A percentile compares a stretch with the other conserved stretches of the same genome.
These are phyloP conservation scores for Platypus cylindrus DNA, from an alignment of 2,888 invertebrate species.

Conservation along the genomic window DNA sequence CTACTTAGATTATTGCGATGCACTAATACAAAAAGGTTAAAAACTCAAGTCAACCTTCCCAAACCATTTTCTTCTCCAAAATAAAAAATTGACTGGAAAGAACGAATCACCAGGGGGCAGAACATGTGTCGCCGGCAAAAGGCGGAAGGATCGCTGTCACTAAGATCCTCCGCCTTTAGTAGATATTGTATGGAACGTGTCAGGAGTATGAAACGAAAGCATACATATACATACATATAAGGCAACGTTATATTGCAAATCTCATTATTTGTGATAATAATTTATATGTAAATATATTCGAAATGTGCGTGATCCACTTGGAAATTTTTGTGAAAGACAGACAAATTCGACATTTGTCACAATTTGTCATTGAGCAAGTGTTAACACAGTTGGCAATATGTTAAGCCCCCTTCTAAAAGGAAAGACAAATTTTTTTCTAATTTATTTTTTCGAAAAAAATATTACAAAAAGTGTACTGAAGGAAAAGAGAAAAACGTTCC, in stretches of 20 bases:
- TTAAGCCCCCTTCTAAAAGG: too few species aligned
- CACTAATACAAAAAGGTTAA: conserved; percentile 25
- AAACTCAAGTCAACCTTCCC: conserved; percentile 24
- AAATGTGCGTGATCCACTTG: conserved; percentile 29
- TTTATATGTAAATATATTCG: conserved; percentile 36
- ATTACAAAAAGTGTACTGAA: too few species aligned
- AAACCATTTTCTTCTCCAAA: conserved; percentile 24
- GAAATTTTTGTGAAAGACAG: conserved; percentile 20
- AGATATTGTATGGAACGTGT: conserved; percentile 30
- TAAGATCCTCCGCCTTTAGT: conserved; percentile 26
- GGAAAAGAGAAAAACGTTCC: too few species aligned
- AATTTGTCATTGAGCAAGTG: conserved; percentile 4
- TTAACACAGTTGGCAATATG: too few species aligned
- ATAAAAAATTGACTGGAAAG: conserved; percentile 26
- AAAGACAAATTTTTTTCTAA: too few species aligned
- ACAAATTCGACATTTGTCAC: conserved; percentile 6
- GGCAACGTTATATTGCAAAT: conserved; percentile 36
- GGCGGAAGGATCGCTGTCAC: conserved; percentile 24
- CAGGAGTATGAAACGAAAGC: conserved; percentile 23
- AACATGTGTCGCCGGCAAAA: conserved; percentile 31
- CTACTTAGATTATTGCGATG: conserved; percentile 4
- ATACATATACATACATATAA: too few species aligned
- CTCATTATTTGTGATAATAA: conserved; percentile 37
- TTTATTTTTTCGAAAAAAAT: too few species aligned
- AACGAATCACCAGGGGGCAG: conserved; percentile 26